Percentiles rank a stretch among this genome's conserved stretches.
Evolutionary conservation across 2,113 vertebrate species (phyloP).

Genomic region (Baryphthengus martii): DNA sequence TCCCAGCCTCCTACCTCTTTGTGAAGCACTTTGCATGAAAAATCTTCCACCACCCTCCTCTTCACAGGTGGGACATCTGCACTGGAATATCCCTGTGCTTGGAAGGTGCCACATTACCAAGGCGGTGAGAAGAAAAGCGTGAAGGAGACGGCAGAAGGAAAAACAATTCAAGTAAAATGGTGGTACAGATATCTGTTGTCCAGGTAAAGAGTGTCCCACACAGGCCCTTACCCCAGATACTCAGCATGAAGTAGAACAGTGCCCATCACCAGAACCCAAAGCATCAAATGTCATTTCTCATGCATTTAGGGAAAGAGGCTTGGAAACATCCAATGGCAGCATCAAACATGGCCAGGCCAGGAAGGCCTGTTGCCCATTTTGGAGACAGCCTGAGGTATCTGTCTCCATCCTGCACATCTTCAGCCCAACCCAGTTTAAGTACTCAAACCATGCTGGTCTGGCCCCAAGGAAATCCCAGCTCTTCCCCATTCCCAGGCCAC

Average conservation of each 20-base stretch:
- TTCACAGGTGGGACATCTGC: neutral
- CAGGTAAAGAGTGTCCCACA: neutral
- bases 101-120: neutral
- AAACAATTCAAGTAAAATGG: neutral
- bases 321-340: neutral
- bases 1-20: neutral
- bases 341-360: neutral
- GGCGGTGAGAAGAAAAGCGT: neutral
- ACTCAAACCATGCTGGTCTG: neutral
- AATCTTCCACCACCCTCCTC: neutral
- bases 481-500: neutral
- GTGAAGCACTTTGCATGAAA: neutral
- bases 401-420: neutral
- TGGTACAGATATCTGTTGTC: neutral
- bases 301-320: neutral
- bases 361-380: neutral
- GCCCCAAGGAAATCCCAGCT: neutral
- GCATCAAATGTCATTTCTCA: neutral
- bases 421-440: neutral
- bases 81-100: accelerated
- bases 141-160: neutral
- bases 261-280: neutral
- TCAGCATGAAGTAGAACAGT: neutral
- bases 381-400: neutral
- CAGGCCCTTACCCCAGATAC: neutral